phyloP scores from a whole-genome alignment of 1,140 invertebrate genomes.

The Ceratina calcarata region DNA sequence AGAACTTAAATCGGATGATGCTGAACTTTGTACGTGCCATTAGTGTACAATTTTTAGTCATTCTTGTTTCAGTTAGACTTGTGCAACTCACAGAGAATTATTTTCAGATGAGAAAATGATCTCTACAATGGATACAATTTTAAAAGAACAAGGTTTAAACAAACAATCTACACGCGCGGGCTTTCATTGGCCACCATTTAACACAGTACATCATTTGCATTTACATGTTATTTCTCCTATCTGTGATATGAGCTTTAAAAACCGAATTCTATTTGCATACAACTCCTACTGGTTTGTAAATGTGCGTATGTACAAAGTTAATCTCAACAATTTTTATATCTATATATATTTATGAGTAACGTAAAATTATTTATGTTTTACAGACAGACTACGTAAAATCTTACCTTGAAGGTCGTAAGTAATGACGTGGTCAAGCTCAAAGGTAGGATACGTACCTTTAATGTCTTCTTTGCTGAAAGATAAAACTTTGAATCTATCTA shows the following conservation, averaged over 20 bases:
- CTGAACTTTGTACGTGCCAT: constrained; percentile 83
- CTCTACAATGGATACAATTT: constrained; percentile 80
- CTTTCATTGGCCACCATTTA: constrained; percentile 96
- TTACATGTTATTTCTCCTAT: constrained; percentile 92
- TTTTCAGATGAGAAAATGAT: constrained; percentile 84
- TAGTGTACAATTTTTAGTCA: too few relatives aligned
- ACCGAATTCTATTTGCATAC: constrained; percentile 86
- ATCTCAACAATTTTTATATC: not conserved
- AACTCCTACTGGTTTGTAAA: constrained; percentile 92
- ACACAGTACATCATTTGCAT: constrained; percentile 91
- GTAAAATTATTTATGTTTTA: constrained; percentile 50
- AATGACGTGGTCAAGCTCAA: not conserved
- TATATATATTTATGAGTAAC: not conserved
- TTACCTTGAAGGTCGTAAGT: constrained; percentile 51
- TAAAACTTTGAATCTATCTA: not conserved
- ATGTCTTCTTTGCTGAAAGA: not conserved
- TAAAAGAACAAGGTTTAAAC: constrained; percentile 80
- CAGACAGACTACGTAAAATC: constrained; percentile 78
- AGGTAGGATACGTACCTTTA: not conserved
- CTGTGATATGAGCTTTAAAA: constrained; percentile 87
- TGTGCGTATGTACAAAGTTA: constrained; percentile 81
- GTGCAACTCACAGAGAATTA: constrained; percentile 44
- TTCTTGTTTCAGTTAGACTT: constrained; percentile 6
- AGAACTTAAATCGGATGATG: constrained; percentile 83
- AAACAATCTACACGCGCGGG: constrained; percentile 85